These are phyloP conservation scores for Morone saxatilis DNA, from an alignment of 2,113 vertebrate species.

Conservation along the genomic window DNA sequence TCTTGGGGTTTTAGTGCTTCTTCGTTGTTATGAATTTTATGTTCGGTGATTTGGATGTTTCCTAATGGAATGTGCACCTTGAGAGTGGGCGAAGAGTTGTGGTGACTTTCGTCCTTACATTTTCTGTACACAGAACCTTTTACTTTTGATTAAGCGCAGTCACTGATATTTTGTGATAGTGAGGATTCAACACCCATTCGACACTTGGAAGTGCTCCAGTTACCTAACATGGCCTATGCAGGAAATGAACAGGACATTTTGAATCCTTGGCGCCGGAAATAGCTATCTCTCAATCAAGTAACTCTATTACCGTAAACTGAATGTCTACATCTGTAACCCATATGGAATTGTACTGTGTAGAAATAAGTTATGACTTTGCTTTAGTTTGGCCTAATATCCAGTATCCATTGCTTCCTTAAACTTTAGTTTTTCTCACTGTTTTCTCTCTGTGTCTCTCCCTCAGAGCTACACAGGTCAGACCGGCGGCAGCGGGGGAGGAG, in stretches of 20 bases:
- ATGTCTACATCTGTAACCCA: constrained; percentile 8
- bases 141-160: not conserved
- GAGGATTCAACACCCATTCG: not conserved
- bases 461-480: constrained; percentile 92
- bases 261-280: not conserved
- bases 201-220: constrained; percentile 1
- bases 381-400: not conserved
- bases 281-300: not conserved
- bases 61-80: not conserved
- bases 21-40: not conserved
- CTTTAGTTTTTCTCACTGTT: not conserved
- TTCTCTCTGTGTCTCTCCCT: constrained; percentile 46
- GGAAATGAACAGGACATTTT: not conserved
- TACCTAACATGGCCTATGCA: not conserved
- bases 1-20: not conserved
- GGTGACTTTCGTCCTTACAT: not conserved
- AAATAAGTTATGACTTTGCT: not conserved
- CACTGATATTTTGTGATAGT: not conserved
- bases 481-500: constrained; percentile 78
- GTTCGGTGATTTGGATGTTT: not conserved
- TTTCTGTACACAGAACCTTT: not conserved
- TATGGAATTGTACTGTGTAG: not conserved
- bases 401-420: not conserved
- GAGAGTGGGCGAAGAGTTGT: not conserved
- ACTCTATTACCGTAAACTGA: not conserved